Conservation (phyloP, 1,140 invertebrate species). For the Dufourea novaeangliae region DNA sequence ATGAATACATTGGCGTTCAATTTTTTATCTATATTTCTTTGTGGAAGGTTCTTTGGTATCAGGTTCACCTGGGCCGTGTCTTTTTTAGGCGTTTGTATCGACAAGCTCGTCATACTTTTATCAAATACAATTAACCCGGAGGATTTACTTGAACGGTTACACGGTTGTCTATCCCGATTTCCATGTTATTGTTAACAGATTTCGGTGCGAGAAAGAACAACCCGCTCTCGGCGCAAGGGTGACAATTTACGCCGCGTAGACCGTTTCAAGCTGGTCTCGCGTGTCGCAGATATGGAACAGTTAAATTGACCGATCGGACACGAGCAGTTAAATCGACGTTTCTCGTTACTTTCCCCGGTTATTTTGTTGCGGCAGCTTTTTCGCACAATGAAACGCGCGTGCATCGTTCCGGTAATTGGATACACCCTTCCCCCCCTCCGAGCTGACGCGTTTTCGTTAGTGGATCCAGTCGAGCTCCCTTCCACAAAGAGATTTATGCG, state of each 20-base stretch:
- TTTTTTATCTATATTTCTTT: background rate
- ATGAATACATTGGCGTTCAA: too few relatives aligned
- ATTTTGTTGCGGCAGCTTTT: slow-evolving; percentile 32
- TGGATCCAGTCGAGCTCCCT: background rate
- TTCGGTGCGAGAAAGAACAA: slow-evolving; percentile 21
- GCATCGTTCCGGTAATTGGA: slow-evolving; percentile 44
- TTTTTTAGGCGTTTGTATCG: too few relatives aligned
- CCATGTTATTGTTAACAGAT: slow-evolving; percentile 33
- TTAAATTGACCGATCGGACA: slow-evolving; percentile 36
- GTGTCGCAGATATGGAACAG: slow-evolving; percentile 26
- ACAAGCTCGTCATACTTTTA: background rate
- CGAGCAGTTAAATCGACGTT: slow-evolving; percentile 46
- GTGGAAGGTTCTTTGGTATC: too few relatives aligned
- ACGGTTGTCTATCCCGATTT: background rate
- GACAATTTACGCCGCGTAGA: slow-evolving; percentile 38
- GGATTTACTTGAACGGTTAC: slow-evolving; percentile 1
- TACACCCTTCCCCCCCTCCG: background rate
- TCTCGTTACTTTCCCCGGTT: slow-evolving; percentile 44
- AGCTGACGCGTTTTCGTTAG: slow-evolving; percentile 17
- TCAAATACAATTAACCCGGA: background rate
- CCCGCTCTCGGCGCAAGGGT: slow-evolving; percentile 10
- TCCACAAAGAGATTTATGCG: background rate
- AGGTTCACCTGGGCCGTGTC: too few relatives aligned
- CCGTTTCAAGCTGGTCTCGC: slow-evolving; percentile 17
- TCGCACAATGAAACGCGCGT: slow-evolving; percentile 42